phyloP scores from a whole-genome alignment of 1,140 invertebrate genomes.

The Diabrotica undecimpunctata region DNA sequence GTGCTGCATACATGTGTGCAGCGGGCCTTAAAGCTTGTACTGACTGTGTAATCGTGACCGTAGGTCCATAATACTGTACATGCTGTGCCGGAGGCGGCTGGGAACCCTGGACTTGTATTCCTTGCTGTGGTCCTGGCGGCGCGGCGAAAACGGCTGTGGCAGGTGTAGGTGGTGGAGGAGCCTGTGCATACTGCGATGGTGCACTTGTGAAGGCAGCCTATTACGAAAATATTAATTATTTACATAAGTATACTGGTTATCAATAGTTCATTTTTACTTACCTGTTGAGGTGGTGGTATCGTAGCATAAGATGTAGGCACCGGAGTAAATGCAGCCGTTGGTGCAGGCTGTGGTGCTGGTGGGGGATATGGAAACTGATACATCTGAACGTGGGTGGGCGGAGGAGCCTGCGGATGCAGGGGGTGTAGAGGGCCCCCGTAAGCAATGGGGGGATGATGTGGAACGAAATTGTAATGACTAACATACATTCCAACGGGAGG shows the following conservation, averaged over 20 bases:
- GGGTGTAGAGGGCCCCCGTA: constrained; percentile 55
- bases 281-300: constrained; percentile 38
- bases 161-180: constrained; percentile 22
- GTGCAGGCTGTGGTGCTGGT: constrained; percentile 27
- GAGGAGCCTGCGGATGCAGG: constrained; percentile 52
- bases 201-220: constrained; percentile 26
- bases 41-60: constrained; percentile 40
- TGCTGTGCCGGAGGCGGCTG: constrained; percentile 30
- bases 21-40: constrained; percentile 31
- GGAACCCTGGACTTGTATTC: neutral
- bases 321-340: constrained; percentile 30
- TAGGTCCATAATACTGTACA: constrained; percentile 44
- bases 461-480: constrained; percentile 54
- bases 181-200: constrained; percentile 24
- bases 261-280: neutral
- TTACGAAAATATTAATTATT: neutral
- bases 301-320: constrained; percentile 28
- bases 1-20: constrained; percentile 39
- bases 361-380: constrained; percentile 49
- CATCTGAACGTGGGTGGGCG: constrained; percentile 56
- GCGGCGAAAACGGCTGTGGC: neutral
- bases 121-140: constrained; percentile 30
- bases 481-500: constrained; percentile 53
- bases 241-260: too few relatives aligned
- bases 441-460: constrained; percentile 51